Evolutionary conservation across 53 echinoderm and acorn worm genomes (phyloP).

Genomic region (Apostichopus leukothele): DNA sequence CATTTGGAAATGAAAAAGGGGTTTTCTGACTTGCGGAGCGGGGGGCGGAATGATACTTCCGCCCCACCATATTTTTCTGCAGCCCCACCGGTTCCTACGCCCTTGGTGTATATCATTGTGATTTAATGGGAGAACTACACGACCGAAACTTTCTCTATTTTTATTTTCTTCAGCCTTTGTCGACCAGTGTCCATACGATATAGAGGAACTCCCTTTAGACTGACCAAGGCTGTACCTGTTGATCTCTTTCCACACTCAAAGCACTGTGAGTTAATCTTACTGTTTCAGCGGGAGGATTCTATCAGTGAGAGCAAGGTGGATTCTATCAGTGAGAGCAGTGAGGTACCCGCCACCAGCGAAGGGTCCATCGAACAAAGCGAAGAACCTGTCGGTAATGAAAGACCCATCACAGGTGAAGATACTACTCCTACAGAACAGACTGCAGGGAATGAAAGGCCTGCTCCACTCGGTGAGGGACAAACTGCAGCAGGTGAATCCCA

Average conservation of each 20-base stretch:
- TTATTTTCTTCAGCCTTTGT: constrained; percentile 55
- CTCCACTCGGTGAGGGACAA: no score
- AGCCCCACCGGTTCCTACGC: no score
- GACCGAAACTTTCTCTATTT: background rate
- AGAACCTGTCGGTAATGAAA: background rate
- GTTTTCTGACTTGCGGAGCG: no score
- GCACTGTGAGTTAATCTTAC: constrained; percentile 76
- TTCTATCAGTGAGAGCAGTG: no score
- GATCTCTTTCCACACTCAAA: constrained; percentile 85
- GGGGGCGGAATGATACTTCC: no score
- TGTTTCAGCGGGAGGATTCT: constrained; percentile 61
- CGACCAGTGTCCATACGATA: constrained; percentile 67
- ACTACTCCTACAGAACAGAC: no score
- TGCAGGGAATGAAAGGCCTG: no score
- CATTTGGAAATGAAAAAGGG: no score
- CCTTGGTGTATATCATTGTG: background rate
- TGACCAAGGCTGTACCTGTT: constrained; percentile 67
- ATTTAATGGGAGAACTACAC: background rate
- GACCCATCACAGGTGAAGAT: background rate
- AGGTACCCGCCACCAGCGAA: background rate
- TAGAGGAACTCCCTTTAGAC: constrained; percentile 75
- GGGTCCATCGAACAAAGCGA: background rate
- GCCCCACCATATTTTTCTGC: no score
- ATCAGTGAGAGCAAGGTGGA: no score
- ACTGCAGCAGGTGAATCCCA: no score